Evolutionary conservation across 2,888 invertebrate species (phyloP).

Genomic region (Lumbricus terrestris): DNA sequence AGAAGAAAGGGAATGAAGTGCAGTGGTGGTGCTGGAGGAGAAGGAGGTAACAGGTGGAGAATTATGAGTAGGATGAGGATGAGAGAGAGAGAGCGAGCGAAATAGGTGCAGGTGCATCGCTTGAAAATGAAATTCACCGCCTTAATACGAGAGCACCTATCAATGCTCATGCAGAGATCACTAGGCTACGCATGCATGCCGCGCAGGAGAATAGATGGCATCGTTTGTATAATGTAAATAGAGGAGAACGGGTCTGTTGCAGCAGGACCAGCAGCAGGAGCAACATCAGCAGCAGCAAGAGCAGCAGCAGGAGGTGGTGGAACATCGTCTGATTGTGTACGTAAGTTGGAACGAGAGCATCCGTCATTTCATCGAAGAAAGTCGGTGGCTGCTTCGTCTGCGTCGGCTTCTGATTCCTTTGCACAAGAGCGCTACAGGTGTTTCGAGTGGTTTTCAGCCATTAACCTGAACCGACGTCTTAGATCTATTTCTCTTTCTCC

Average conservation of each 20-base stretch:
- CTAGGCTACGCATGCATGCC: neutral
- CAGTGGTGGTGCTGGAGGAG: too few relatives aligned
- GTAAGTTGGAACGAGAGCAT: neutral
- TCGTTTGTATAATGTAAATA: neutral
- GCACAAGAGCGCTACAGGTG: neutral
- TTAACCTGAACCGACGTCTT: neutral
- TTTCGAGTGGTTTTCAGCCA: neutral
- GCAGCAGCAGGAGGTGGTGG: neutral
- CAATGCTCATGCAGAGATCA: neutral
- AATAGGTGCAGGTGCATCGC: neutral
- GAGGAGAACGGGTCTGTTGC: neutral
- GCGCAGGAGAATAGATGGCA: neutral
- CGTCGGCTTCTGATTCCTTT: neutral
- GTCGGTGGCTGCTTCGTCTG: neutral
- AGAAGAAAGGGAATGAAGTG: neutral
- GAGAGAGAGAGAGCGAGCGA: neutral
- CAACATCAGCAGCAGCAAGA: neutral
- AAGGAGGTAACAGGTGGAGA: too few relatives aligned
- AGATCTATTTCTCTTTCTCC: neutral
- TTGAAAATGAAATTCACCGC: neutral
- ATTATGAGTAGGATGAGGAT: too few relatives aligned
- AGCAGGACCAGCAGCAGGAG: neutral
- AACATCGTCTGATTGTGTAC: slow-evolving; percentile 3
- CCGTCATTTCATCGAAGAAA: neutral
- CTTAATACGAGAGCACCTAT: neutral